Conservation (phyloP, 2,797 vertebrate genomes). For the Harpagifer antarcticus region DNA sequence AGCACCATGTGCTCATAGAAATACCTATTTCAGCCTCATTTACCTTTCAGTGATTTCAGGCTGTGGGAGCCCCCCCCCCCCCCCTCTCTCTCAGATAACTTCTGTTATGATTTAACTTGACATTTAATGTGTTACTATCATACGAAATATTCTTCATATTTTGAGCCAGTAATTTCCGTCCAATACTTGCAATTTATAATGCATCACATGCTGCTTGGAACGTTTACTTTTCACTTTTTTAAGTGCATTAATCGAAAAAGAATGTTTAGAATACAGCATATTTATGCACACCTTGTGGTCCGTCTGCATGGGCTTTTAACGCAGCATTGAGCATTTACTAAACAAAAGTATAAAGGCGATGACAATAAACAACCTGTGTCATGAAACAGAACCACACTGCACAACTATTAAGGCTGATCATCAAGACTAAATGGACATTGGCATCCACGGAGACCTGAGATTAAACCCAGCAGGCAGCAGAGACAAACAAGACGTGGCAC, state of each 20-base stretch:
- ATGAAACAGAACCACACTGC: conserved; percentile 57
- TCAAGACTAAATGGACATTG: conserved; percentile 60
- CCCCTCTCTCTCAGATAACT: too few species aligned
- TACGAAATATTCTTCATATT: too few species aligned
- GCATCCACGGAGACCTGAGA: conserved; percentile 50
- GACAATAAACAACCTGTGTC: conserved; percentile 61
- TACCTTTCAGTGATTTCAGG: conserved; percentile 42
- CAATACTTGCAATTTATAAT: not conserved
- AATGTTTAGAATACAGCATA: conserved; percentile 13
- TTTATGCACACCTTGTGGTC: conserved; percentile 15
- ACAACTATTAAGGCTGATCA: conserved; percentile 72
- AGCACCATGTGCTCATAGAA: conserved; percentile 43
- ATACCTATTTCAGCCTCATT: conserved; percentile 65
- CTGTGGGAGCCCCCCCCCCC: conserved; percentile 3
- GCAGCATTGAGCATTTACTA: conserved; percentile 53
- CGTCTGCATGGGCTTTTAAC: conserved; percentile 19
- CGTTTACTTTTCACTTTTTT: not conserved
- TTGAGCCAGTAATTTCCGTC: not conserved
- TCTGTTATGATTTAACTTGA: not conserved
- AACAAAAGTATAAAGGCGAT: conserved; percentile 35
- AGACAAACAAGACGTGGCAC: conserved; percentile 47
- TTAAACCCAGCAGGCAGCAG: conserved; percentile 66
- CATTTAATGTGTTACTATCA: conserved; percentile 36
- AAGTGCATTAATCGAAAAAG: not conserved
- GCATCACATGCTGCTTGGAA: not conserved